Evolutionary conservation across 2,888 invertebrate genomes (phyloP).

Genomic region (Ornithoptera priamus): DNA sequence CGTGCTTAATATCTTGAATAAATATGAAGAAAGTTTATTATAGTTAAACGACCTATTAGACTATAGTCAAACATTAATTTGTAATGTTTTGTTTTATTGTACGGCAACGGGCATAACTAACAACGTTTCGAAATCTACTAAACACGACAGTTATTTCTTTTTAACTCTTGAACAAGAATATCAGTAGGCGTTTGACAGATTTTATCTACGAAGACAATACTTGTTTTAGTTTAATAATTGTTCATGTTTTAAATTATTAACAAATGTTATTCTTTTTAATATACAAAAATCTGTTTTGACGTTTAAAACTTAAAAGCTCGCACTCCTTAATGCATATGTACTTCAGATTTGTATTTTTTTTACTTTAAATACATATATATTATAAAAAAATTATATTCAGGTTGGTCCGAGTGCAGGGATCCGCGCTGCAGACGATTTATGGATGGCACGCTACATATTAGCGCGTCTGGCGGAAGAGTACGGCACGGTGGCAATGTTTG

Average conservation of each 20-base stretch:
- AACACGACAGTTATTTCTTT: too few species aligned
- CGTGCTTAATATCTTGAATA: constrained; percentile 9
- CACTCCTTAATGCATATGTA: neutral
- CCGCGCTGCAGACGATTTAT: constrained; percentile 89
- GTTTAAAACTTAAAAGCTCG: neutral
- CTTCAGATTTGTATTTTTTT: neutral
- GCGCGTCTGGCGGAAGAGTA: constrained; percentile 93
- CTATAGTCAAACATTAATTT: neutral
- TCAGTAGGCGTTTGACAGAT: too few species aligned
- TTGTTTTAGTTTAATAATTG: too few species aligned
- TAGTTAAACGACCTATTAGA: neutral
- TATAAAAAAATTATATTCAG: constrained; percentile 52
- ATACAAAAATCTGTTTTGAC: neutral
- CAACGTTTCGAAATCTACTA: too few species aligned
- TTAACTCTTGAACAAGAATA: too few species aligned
- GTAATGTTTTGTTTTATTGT: too few species aligned
- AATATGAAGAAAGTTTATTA: neutral
- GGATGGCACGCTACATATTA: constrained; percentile 92
- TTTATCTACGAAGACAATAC: too few species aligned
- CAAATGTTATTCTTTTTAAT: too few species aligned
- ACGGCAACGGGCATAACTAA: too few species aligned
- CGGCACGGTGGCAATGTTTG: constrained; percentile 84
- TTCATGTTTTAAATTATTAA: too few species aligned
- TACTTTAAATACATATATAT: neutral
- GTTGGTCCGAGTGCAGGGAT: constrained; percentile 95